A percentile compares a stretch with the other conserved stretches of the same genome.
Conservation (phyloP, 1,140 invertebrate species). For the Gerris buenoi region DNA sequence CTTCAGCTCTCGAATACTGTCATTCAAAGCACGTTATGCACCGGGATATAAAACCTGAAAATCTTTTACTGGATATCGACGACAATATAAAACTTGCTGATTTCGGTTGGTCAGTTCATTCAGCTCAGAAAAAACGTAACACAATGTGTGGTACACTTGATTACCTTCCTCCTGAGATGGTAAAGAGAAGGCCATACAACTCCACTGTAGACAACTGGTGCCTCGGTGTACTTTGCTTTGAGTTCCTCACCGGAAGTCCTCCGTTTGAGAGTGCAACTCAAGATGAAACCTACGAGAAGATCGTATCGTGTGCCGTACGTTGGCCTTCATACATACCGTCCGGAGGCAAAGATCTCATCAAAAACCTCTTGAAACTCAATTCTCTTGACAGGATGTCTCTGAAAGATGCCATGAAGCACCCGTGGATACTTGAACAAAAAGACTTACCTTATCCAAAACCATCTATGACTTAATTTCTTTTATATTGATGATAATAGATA, state of each 20-base stretch:
- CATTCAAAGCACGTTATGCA: slow-evolving; percentile 82
- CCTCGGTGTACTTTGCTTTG: slow-evolving; percentile 84
- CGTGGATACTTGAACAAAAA: background rate
- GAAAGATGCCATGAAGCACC: slow-evolving; percentile 6
- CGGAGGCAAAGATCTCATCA: slow-evolving; percentile 71
- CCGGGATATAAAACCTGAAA: slow-evolving; percentile 81
- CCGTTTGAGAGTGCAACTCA: slow-evolving; percentile 74
- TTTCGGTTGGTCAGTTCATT: slow-evolving; percentile 93
- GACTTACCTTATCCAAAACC: background rate
- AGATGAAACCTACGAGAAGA: slow-evolving; percentile 62
- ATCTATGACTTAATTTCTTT: background rate
- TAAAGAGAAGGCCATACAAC: slow-evolving; percentile 55
- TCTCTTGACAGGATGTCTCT: background rate
- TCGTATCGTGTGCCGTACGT: slow-evolving; percentile 50
- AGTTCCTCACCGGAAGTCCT: slow-evolving; percentile 85
- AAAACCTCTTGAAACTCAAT: slow-evolving; percentile 33
- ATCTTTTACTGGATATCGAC: slow-evolving; percentile 56
- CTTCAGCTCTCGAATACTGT: slow-evolving; percentile 78
- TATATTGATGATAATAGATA: too few species aligned
- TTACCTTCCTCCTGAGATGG: slow-evolving; percentile 88
- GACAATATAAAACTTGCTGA: slow-evolving; percentile 81
- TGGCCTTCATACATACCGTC: slow-evolving; percentile 56
- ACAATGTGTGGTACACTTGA: slow-evolving; percentile 88
- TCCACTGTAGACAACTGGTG: slow-evolving; percentile 78
- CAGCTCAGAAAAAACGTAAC: slow-evolving; percentile 64